Evolutionary conservation across 2,797 vertebrate genomes (phyloP), one percentile per base, ranked within the genome.

Genomic region (Ctenochaetus hawaiiensis): DNA sequence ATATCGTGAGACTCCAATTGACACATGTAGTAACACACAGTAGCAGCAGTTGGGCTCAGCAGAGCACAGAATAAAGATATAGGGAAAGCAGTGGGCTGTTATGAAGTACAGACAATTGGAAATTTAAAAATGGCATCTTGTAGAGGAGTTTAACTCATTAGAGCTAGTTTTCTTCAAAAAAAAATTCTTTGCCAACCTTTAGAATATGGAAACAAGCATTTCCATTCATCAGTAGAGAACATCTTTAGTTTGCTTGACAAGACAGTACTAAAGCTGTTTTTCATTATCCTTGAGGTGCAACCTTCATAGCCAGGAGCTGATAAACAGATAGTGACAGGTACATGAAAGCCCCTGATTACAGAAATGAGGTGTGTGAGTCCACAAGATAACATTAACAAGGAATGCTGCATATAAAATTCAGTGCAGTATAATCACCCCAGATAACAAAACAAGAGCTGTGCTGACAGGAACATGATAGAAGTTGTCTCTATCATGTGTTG

Each of bases 291-390:
- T 77, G 72, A 79, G 51, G 61, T 71, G 76, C 57, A 80, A 57
- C 72, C 68, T 79, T 67, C 85, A 78, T 54, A 86, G 53, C 77
- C 70, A 73, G 78, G 63, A 82, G 72, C 58, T 76, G 85, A 91
- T 77, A 63, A 76, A 81, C 73, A 80, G 79, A 88, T 82, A 87
- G 80, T 78, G 87, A 85, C 84, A 86, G 87, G 63, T 80, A 86
- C 88, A 89, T 66, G 85, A 84, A 88, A 89, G 82, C 78, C 75
- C 68, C 80, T 87, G 91, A 93, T 92, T 85, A 75, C 72, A 84
- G 54, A 48, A 85, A 81, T 64, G 58, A 80, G 59, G 41, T 70
- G 70, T 78, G 63, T 56, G 61, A 20, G 58, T 81, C 72, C 61
- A 39, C 0, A 18, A 72, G 82, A 91, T 83, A 71, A 83, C 67